Percentiles rank a stretch among this genome's conserved stretches.
phyloP scores from a whole-genome alignment of 1,140 invertebrate genomes.

The Drosophila paulistorum region DNA sequence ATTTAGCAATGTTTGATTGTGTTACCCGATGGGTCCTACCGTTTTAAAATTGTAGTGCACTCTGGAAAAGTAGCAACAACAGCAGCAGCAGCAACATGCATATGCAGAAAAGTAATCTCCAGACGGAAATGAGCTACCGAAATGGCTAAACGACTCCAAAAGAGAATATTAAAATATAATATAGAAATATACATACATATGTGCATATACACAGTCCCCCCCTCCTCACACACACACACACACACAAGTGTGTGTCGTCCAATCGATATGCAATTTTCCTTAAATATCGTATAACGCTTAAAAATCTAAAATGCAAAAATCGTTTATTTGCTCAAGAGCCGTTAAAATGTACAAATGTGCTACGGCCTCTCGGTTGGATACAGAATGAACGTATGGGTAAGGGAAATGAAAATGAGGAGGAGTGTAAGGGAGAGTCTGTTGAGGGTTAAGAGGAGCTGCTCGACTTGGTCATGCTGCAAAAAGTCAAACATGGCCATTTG shows the following conservation, averaged over 20 bases:
- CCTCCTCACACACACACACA: not conserved
- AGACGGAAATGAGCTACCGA: slow-evolving; percentile 51
- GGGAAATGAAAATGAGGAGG: not conserved
- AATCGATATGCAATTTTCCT: slow-evolving; percentile 42
- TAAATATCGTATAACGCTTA: slow-evolving; percentile 41
- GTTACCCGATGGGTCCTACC: not conserved
- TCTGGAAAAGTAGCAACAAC: not conserved
- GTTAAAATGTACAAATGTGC: slow-evolving; percentile 69
- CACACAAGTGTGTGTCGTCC: not conserved
- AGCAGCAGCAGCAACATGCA: slow-evolving; percentile 6
- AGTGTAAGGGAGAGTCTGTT: slow-evolving; percentile 7
- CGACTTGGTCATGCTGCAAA: slow-evolving; percentile 59
- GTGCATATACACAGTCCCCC: slow-evolving; percentile 6
- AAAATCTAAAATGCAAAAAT: slow-evolving; percentile 78
- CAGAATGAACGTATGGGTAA: not conserved
- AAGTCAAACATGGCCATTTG: slow-evolving; percentile 76
- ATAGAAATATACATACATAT: slow-evolving; percentile 26
- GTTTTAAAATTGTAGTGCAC: slow-evolving; percentile 7
- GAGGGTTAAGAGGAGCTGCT: slow-evolving; percentile 2
- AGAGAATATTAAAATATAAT: slow-evolving; percentile 40
- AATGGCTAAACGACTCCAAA: slow-evolving; percentile 36
- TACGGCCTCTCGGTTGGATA: slow-evolving; percentile 24
- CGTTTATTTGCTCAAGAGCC: slow-evolving; percentile 77
- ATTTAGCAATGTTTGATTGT: too few species aligned
- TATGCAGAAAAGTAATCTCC: slow-evolving; percentile 49